phyloP scores from a whole-genome alignment of 2,113 vertebrate genomes.

The Gavia stellata region DNA sequence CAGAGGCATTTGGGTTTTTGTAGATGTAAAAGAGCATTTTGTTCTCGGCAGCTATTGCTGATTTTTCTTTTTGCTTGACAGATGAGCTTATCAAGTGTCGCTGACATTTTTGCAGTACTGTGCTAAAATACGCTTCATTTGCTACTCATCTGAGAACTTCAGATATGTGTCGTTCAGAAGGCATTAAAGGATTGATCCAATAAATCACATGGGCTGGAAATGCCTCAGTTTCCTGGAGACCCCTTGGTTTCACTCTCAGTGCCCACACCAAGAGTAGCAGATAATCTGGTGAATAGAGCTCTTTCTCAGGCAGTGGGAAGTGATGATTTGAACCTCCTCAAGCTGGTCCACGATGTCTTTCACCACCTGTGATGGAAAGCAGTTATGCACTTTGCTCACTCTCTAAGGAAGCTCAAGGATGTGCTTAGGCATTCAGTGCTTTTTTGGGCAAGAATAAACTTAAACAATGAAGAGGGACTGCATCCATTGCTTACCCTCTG shows the following conservation, averaged over 20 bases:
- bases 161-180: slow-evolving; percentile 36
- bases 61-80: slow-evolving; percentile 45
- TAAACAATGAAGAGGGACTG: background rate
- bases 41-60: slow-evolving; percentile 15
- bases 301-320: background rate
- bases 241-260: background rate
- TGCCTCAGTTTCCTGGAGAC: slow-evolving; percentile 38
- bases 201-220: slow-evolving; percentile 12
- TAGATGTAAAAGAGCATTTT: background rate
- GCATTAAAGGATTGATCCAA: slow-evolving; percentile 16
- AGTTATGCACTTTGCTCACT: background rate
- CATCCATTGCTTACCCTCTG: background rate
- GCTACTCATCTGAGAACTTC: slow-evolving; percentile 34
- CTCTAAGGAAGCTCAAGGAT: background rate
- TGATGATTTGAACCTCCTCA: background rate
- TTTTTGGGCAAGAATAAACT: background rate
- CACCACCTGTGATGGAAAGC: background rate
- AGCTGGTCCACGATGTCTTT: background rate
- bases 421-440: background rate
- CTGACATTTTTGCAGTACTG: slow-evolving; percentile 26
- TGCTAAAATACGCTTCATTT: slow-evolving; percentile 56
- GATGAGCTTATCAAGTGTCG: slow-evolving; percentile 25
- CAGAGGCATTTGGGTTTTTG: background rate
- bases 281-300: background rate
- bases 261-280: background rate